Conservation (phyloP, 2,797 vertebrate species). For the Sebastes paucispinis region DNA sequence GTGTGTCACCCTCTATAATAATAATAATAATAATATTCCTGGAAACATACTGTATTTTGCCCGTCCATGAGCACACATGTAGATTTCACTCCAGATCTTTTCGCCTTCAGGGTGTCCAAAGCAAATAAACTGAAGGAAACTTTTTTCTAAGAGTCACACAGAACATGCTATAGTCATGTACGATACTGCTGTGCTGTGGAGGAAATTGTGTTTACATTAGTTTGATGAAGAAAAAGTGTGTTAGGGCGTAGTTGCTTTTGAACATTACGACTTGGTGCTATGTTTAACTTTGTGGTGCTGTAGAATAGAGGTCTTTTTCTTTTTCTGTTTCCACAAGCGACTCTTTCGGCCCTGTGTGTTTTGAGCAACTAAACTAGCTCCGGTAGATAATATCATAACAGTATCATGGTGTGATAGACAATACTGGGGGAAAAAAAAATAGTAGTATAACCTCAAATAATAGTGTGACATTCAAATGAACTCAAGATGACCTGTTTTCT, state of each 20-base stretch:
- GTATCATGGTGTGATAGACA: conserved; percentile 77
- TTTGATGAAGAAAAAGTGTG: conserved; percentile 73
- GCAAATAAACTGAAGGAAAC: conserved; percentile 64
- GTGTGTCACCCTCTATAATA: conserved; percentile 73
- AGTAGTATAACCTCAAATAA: conserved; percentile 76
- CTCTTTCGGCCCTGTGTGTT: conserved; percentile 72
- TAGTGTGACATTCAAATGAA: conserved; percentile 76
- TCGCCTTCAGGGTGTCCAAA: conserved; percentile 75
- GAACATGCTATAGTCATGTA: conserved; percentile 74
- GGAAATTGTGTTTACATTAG: conserved; percentile 85
- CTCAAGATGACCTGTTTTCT: conserved; percentile 77
- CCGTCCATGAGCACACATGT: conserved; percentile 75
- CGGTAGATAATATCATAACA: conserved; percentile 71
- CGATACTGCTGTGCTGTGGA: conserved; percentile 68
- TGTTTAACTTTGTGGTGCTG: conserved; percentile 88
- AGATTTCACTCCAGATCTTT: conserved; percentile 67
- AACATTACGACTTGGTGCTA: conserved; percentile 87
- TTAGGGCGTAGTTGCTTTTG: conserved; percentile 83
- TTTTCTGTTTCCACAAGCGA: conserved; percentile 64
- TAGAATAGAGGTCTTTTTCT: conserved; percentile 77
- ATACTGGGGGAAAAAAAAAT: conserved; percentile 69
- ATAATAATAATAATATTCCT: conserved; percentile 69
- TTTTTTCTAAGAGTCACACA: conserved; percentile 67
- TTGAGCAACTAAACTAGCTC: conserved; percentile 69
- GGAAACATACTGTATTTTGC: conserved; percentile 69